Base-by-base conservation (phyloP, 2,888 invertebrate genomes). In the Metacarcinus magister region DNA sequence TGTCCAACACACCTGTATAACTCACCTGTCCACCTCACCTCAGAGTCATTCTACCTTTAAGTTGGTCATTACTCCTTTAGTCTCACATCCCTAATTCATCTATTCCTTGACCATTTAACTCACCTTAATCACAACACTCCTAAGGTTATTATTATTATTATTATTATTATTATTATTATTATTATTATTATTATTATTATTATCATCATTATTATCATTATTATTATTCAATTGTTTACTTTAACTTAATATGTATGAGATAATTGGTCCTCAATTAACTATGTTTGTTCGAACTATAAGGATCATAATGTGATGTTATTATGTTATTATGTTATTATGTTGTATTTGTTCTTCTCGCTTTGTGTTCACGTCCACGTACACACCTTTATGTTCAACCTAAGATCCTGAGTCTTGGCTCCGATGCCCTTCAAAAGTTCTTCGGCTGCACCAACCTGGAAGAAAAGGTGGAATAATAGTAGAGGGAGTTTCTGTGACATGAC, bases 131-230 rank as follows among this genome's bases (percentile, higher is more conserved):
- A 4, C 23, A 23, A 23, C 0, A 39, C 39, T 16, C 19, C 54
- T 54, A 54, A 19, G 54, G 13, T 19, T 54, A 54, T 82, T 82
- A 32, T 82, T 32, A 8, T 82, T 82, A 82, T 82, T 82, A 82
- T 82, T 32, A 75, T 75, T n/a, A 75, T 75, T n/a, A 75, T 75
- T 75, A 75, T n/a, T n/a, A 75, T 75, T 75, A 75, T 75, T 75
- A 75, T 75, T 75, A 75, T 75, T n/a, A 82, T 82, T 82, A 28
- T 28, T 32, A 82, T 28, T 82, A 82, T 28, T 82, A 82, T 28
- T 82, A 82, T 13, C 10, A 54, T 19, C 10, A 54, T 13, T 10
- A 54, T 13, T 54, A 54, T 13, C 3, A 48, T 48, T 48, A 13
- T 48, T 13, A 48, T 48, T 48, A 48, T 48, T 13, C n/a, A n/a